phyloP scores from a whole-genome alignment of 2,113 vertebrate species.

The Rhinoderma darwinii region DNA sequence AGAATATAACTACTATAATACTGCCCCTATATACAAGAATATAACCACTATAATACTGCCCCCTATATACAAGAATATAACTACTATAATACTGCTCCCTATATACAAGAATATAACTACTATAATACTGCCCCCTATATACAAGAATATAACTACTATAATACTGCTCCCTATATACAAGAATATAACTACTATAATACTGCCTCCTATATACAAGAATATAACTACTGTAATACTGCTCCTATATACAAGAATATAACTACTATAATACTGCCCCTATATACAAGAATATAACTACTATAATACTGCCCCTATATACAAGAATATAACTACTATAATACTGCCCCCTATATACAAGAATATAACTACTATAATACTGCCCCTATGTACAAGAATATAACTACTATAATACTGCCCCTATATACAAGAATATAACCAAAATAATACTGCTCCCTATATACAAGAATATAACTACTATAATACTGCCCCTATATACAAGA shows the following conservation, averaged over 20 bases:
- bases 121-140: no score
- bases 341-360: background rate
- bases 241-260: background rate
- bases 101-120: no score
- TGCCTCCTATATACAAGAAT: background rate
- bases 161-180: background rate
- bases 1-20: no score
- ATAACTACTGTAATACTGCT: background rate
- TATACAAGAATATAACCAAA: background rate
- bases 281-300: background rate
- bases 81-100: no score
- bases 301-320: background rate
- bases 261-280: background rate
- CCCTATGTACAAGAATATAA: background rate
- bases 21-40: no score
- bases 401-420: background rate
- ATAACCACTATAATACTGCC: no score
- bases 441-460: background rate
- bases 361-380: background rate
- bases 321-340: background rate
- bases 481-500: background rate
- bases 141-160: background rate
- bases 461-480: background rate
- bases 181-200: background rate
- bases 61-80: no score